Evolutionary conservation across 2,797 vertebrate genomes (phyloP), one percentile per base, ranked within the genome.

Genomic region (Lepidocolaptes lacrymiger): DNA sequence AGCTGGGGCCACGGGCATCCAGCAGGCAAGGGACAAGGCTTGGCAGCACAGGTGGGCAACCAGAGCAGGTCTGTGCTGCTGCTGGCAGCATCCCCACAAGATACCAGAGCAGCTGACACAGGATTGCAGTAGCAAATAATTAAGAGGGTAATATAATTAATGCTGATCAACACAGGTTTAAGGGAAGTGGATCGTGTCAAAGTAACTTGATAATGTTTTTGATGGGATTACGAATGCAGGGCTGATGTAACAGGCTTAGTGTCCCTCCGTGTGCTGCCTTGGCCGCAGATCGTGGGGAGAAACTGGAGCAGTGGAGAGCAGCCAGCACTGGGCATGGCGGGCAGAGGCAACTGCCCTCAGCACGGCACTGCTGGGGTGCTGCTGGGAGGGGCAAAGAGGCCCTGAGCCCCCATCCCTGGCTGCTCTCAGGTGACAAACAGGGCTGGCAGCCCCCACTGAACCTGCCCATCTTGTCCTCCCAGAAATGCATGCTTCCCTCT

Each of bases 131-230:
- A 91, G 89, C 95, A 91, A 96, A 97, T 97, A 97, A 97, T 97
- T 97, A 95, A 95, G 94, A 97, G 58, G 82, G 95, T 95, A 96
- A 95, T 95, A 95, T 89, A 97, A 96, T 97, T 97, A 96, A 97
- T 95, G 89, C 95, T 75, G 94, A 96, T 97, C 93, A 93, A 95
- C 94, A 92, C 88, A 95, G 96, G 91, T 97, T 96, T 97, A 95
- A 89, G 94, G 36, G 91, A 95, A 96, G 95, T 96, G 93, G 96
- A 96, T 96, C 89, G 91, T 92, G 95, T 95, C 96, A 96, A 92
- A 96, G 87, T 93, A 96, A 95, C 94, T 96, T 95, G 95, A 83
- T 95, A 92, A 94, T 46, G 95, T 91, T 96, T 96, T 93, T 96
- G 95, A 96, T 95, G 95, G 88, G 96, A 96, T 96, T 96, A 96